These are phyloP conservation scores for Pachypeltis micranthus DNA, from an alignment of 1,140 invertebrate species.

Conservation along the genomic window DNA sequence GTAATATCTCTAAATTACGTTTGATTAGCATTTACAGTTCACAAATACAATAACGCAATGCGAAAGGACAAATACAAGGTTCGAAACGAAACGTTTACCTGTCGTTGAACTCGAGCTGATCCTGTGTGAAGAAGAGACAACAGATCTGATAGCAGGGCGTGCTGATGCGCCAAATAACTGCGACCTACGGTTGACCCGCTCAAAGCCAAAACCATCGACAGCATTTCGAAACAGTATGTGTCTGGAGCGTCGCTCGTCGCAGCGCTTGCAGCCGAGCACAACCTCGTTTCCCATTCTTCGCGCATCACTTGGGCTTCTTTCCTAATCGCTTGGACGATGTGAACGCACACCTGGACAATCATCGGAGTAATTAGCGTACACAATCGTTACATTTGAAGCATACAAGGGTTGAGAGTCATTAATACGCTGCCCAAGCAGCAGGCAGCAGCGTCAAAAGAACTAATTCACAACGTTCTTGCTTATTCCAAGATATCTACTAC, in stretches of 20 bases:
- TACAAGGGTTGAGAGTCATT: no score
- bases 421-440: no score
- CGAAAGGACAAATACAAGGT: not conserved
- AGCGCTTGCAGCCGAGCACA: slow-evolving; percentile 36
- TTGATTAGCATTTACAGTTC: no score
- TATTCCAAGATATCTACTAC: no score
- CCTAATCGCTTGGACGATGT: slow-evolving; percentile 86
- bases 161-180: slow-evolving; percentile 79
- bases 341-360: slow-evolving; percentile 61
- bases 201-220: slow-evolving; percentile 87
- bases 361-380: no score
- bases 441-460: no score
- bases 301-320: slow-evolving; percentile 71
- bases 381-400: not conserved
- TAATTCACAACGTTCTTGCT: no score
- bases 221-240: slow-evolving; percentile 95
- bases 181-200: slow-evolving; percentile 84
- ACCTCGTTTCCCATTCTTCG: slow-evolving; percentile 72
- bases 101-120: slow-evolving; percentile 84
- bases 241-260: slow-evolving; percentile 50
- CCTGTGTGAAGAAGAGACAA: slow-evolving; percentile 83
- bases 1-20: no score
- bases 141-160: slow-evolving; percentile 69
- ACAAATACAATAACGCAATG: no score
- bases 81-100: slow-evolving; percentile 43